These are phyloP conservation scores for Melopsittacus undulatus DNA, from an alignment of 2,797 vertebrate species.

Conservation along the genomic window DNA sequence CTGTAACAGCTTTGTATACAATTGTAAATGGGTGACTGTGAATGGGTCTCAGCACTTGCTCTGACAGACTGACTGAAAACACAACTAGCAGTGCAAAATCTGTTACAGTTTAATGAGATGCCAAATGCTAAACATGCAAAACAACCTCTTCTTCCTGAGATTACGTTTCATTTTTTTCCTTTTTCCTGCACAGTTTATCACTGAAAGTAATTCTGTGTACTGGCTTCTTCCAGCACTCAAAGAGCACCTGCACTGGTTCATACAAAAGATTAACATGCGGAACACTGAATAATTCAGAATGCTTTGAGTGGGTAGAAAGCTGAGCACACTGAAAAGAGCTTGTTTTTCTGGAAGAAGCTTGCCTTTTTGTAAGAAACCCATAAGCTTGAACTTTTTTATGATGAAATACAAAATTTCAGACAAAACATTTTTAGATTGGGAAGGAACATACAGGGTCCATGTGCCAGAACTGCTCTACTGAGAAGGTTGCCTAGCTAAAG, in stretches of 20 bases:
- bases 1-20: not conserved
- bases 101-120: not conserved
- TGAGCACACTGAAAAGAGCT: not conserved
- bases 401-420: not conserved
- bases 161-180: not conserved
- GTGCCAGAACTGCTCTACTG: not conserved
- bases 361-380: not conserved
- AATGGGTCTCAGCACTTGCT: not conserved
- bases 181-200: not conserved
- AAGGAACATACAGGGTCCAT: not conserved
- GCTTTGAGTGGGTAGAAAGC: slow-evolving; percentile 15
- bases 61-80: slow-evolving; percentile 22
- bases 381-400: not conserved
- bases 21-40: not conserved
- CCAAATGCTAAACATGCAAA: not conserved
- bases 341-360: slow-evolving; percentile 17
- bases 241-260: not conserved
- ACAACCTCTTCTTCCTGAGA: not conserved
- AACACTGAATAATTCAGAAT: slow-evolving; percentile 50
- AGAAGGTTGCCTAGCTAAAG: not conserved
- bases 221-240: not conserved
- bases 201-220: not conserved
- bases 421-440: not conserved
- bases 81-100: not conserved
- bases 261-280: not conserved